phyloP scores from a whole-genome alignment of 2,797 vertebrate species.

The Anolis apletophallus region DNA sequence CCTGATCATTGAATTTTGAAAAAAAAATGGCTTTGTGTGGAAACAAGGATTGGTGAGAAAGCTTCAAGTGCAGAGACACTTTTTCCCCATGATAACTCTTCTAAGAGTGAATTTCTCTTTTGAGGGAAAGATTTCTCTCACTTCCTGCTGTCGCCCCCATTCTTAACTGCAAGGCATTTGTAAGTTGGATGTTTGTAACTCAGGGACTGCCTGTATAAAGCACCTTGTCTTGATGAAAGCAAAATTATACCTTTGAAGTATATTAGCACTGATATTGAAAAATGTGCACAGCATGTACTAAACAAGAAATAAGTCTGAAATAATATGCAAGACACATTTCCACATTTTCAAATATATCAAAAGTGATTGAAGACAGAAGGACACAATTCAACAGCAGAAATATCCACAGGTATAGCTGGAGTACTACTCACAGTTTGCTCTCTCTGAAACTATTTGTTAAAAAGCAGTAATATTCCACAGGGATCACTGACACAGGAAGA shows the following conservation, averaged over 20 bases:
- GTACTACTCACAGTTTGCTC: no score
- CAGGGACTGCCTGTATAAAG: neutral
- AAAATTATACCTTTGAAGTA: conserved; percentile 39
- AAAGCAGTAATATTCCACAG: neutral
- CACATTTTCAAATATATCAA: conserved; percentile 49
- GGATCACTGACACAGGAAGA: neutral
- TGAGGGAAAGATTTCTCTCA: no score
- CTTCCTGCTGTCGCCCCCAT: no score
- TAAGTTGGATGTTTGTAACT: no score
- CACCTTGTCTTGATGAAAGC: conserved; percentile 33
- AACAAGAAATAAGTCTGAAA: conserved; percentile 44
- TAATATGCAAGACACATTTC: conserved; percentile 46
- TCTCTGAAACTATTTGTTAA: neutral
- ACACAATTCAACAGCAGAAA: conserved; percentile 36
- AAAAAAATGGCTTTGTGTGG: no score
- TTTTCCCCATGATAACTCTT: no score
- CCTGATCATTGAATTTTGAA: no score
- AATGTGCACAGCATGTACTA: conserved; percentile 52
- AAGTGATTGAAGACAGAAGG: conserved; percentile 36
- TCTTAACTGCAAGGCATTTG: no score
- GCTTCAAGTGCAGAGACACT: no score
- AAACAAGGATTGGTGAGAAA: no score
- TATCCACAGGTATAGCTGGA: neutral
- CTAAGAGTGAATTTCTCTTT: no score
- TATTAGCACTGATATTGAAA: conserved; percentile 60